These are phyloP conservation scores for Cepphus grylle DNA, from an alignment of 2,113 vertebrate genomes.

Conservation along the genomic window DNA sequence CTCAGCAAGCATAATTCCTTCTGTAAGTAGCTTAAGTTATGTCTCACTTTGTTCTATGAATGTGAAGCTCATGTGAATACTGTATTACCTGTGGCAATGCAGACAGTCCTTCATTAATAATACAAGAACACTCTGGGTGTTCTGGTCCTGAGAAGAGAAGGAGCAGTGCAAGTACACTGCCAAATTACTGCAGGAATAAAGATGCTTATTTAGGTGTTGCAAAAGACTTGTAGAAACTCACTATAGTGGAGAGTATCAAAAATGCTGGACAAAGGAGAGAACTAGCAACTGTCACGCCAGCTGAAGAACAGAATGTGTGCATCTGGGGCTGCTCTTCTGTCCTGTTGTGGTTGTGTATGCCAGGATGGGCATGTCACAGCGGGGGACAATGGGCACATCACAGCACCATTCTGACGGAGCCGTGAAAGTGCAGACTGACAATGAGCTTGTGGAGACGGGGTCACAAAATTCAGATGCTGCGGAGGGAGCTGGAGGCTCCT, in stretches of 20 bases:
- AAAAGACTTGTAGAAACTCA: not conserved
- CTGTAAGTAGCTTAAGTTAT: not conserved
- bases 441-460: not conserved
- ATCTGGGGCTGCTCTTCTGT: not conserved
- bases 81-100: slow-evolving; percentile 20
- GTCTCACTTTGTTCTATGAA: not conserved
- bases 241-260: not conserved
- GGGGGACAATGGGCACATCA: not conserved
- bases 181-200: not conserved
- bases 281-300: not conserved
- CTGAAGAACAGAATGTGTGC: not conserved
- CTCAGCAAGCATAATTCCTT: not conserved
- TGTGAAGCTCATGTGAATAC: not conserved
- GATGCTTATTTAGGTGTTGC: not conserved
- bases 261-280: not conserved
- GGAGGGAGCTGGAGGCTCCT: not conserved
- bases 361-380: not conserved
- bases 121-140: not conserved
- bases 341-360: not conserved
- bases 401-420: not conserved
- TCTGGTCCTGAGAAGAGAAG: not conserved
- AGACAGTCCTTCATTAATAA: slow-evolving; percentile 28
- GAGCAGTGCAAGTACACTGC: not conserved
- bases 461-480: not conserved
- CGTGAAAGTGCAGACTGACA: not conserved